These are phyloP conservation scores for Ammodytes dubius DNA, from an alignment of 2,113 vertebrate species.

Conservation along the genomic window DNA sequence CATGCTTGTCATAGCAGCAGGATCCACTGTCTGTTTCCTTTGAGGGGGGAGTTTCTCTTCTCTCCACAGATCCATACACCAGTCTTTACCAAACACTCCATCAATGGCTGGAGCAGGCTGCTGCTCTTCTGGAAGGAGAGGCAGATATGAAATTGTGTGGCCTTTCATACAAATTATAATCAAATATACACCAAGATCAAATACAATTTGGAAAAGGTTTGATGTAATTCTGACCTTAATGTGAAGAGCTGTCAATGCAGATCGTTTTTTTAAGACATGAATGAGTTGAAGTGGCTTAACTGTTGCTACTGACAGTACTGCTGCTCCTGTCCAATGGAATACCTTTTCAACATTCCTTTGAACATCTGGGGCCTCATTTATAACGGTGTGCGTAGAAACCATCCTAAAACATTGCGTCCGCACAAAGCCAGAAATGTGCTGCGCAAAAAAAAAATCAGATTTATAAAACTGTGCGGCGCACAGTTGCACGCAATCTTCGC, in stretches of 20 bases:
- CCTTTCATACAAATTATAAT: neutral
- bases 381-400: no score
- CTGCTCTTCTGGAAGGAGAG: conserved; percentile 64
- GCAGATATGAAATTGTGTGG: conserved; percentile 5
- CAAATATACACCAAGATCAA: neutral
- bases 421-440: no score
- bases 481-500: no score
- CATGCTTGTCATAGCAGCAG: conserved; percentile 62
- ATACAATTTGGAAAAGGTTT: neutral
- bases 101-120: conserved; percentile 76
- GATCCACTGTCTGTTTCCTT: conserved; percentile 55
- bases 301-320: neutral
- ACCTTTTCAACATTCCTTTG: no score
- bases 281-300: neutral
- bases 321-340: no score
- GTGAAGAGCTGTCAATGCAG: neutral
- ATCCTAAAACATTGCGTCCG: no score
- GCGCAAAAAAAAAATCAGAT: no score
- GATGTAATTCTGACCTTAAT: neutral
- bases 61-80: conserved; percentile 86
- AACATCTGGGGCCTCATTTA: no score
- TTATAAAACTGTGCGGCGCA: no score
- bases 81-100: conserved; percentile 85
- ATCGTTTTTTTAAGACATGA: neutral
- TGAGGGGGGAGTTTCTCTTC: conserved; percentile 69